These are phyloP conservation scores for Acrobasis repandana DNA, from an alignment of 2,888 invertebrate species.

Conservation along the genomic window DNA sequence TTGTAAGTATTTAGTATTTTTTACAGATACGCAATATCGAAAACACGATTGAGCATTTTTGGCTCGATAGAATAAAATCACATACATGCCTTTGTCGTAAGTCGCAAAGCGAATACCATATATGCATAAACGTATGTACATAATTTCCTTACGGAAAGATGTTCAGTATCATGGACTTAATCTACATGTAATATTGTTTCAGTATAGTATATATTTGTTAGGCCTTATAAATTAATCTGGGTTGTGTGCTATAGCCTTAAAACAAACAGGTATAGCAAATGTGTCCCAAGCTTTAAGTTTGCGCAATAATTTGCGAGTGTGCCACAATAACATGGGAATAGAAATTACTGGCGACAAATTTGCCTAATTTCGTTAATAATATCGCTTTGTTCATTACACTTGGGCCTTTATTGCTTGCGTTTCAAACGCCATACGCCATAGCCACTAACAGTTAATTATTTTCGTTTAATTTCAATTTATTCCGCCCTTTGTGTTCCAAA, in stretches of 20 bases:
- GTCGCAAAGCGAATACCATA: too few relatives aligned
- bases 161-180: too few relatives aligned
- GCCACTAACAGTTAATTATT: constrained; percentile 54
- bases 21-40: too few relatives aligned
- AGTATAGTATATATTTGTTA: too few relatives aligned
- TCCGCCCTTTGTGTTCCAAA: constrained; percentile 28
- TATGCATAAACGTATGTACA: too few relatives aligned
- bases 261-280: constrained; percentile 27
- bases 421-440: constrained; percentile 37
- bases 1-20: too few relatives aligned
- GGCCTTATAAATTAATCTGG: too few relatives aligned
- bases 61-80: too few relatives aligned
- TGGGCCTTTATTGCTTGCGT: constrained; percentile 50
- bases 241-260: background rate
- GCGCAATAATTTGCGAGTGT: constrained; percentile 45
- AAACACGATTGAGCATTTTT: too few relatives aligned
- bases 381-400: constrained; percentile 56
- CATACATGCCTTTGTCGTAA: too few relatives aligned
- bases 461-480: constrained; percentile 48
- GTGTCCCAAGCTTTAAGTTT: constrained; percentile 33
- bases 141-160: too few relatives aligned
- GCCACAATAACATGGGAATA: constrained; percentile 54
- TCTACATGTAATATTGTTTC: too few relatives aligned
- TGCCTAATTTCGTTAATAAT: constrained; percentile 58
- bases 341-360: constrained; percentile 60